Evolutionary conservation across 2,797 vertebrate genomes (phyloP).

Genomic region (Hyperoplus immaculatus): DNA sequence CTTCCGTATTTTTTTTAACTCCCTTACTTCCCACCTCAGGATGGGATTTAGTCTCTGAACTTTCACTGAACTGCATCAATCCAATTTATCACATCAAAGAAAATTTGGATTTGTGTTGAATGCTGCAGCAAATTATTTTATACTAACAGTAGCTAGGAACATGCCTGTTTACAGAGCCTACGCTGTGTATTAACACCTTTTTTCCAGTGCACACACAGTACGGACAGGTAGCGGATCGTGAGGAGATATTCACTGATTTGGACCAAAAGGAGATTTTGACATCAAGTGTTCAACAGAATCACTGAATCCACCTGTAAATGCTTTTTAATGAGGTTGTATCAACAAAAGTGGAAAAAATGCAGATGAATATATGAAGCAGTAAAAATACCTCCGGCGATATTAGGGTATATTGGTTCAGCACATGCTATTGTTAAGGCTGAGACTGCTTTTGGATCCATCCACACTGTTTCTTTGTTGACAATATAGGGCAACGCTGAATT

Average conservation of each 20-base stretch:
- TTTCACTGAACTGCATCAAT: slow-evolving; percentile 53
- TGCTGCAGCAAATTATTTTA: no score
- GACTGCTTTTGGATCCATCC: slow-evolving; percentile 22
- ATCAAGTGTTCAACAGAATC: no score
- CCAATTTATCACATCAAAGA: not conserved
- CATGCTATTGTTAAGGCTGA: slow-evolving; percentile 40
- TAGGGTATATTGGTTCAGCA: not conserved
- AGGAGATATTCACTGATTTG: no score
- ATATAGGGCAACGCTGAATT: slow-evolving; percentile 26
- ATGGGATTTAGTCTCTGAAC: slow-evolving; percentile 63
- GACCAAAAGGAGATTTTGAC: no score
- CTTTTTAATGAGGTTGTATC: not conserved
- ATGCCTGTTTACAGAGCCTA: no score
- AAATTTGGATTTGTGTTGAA: no score
- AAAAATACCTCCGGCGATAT: slow-evolving; percentile 10
- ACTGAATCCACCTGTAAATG: no score
- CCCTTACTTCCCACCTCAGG: slow-evolving; percentile 48
- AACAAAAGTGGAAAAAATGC: not conserved
- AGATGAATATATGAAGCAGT: slow-evolving; percentile 1
- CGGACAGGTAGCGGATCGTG: no score
- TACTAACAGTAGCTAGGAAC: no score
- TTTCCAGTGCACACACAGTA: no score
- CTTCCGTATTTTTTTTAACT: slow-evolving; percentile 57
- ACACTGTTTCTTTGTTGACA: slow-evolving; percentile 33
- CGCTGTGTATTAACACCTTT: no score